These are phyloP conservation scores for Apis dorsata DNA, from an alignment of 1,140 invertebrate species.

Conservation along the genomic window DNA sequence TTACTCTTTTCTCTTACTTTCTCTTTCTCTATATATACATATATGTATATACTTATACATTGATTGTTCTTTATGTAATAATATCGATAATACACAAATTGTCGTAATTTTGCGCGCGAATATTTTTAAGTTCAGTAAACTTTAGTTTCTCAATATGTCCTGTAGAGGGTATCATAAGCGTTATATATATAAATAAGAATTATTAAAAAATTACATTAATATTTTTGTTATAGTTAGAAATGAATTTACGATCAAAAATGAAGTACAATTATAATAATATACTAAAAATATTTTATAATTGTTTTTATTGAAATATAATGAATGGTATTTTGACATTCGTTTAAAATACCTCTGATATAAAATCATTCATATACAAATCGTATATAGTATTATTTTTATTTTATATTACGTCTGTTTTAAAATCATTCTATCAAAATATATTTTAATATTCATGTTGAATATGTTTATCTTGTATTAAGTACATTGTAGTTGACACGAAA, in stretches of 20 bases:
- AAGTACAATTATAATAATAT: background rate
- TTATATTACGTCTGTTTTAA: background rate
- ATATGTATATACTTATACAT: background rate
- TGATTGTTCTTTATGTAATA: background rate
- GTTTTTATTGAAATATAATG: background rate
- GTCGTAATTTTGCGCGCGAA: constrained; percentile 23
- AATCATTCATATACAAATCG: background rate
- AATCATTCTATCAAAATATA: background rate
- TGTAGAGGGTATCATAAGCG: constrained; percentile 28
- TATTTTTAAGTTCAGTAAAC: background rate
- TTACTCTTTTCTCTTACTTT: too few relatives aligned
- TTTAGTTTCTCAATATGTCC: background rate
- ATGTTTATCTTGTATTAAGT: background rate
- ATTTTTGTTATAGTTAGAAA: background rate
- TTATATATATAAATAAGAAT: background rate
- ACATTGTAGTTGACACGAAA: background rate
- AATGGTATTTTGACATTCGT: background rate
- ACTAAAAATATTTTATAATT: background rate
- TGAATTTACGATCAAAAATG: too few relatives aligned
- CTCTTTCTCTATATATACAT: background rate
- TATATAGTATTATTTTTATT: background rate
- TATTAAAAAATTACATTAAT: background rate
- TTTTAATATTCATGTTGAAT: background rate
- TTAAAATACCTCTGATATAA: background rate
- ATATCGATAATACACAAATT: background rate